Evolutionary conservation across 2,113 vertebrate genomes (phyloP), one percentile per base, ranked within the genome.

Genomic region (Thunnus thynnus): DNA sequence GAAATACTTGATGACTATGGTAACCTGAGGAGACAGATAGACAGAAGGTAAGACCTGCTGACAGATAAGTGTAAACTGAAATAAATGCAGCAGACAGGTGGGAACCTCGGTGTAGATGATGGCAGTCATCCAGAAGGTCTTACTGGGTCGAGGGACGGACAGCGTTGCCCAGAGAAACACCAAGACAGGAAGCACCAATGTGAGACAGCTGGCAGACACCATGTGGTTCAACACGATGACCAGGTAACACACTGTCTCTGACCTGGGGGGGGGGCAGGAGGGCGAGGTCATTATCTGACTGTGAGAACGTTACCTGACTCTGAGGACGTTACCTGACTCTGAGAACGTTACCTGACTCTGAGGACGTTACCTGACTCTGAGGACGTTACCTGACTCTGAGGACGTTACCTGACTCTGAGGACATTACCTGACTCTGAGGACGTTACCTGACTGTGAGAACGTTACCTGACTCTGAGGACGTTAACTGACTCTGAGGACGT

Each of bases 111-210:
- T 99, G 88, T 99, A 98, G 89, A 98, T 96, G 73, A 98, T 98
- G 77, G 97, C 97, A 3, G 97, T 97, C 97, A 98, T 99, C 97
- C 97, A 99, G 95, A 99, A 99, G 16, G 96, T 95, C 61, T 97
- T 97, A 92, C 96, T 98, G 72, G 97, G 97, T 32, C 97, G 95
- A 13, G 97, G 97, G 9, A 98, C 97, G 0, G 97, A 98, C 22
- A 98, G 93, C 95, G 96, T 98, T 30, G 97, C 97, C 97, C 97
- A 99, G 57, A 98, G 95, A 79, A 99, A 99, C 77, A 99, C 97
- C 5, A 97, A 95, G 71, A 99, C 95, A 70, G 97, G 97, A 62
- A 99, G 95, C 13, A 98, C 96, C 16, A 98, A 84, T 0, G 97
- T 98, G 84, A 97, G 96, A 89, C 97, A 93, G 67, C 97, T 98